Base-by-base conservation (phyloP, 2,888 invertebrate species). In the Laspeyria flexula region DNA sequence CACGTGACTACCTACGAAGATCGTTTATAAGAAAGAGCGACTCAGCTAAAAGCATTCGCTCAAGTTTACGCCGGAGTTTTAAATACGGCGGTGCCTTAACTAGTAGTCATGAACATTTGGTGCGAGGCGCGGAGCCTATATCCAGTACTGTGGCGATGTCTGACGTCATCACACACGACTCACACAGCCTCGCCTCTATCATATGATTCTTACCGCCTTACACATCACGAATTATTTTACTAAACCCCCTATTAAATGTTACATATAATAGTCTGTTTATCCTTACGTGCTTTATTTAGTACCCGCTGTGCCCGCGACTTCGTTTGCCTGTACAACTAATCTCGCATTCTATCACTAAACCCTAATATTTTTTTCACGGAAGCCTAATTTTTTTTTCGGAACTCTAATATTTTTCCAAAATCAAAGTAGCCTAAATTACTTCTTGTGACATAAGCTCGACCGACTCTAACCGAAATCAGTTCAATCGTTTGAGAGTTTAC, bases 41-140 rank as follows among this genome's bases (percentile, higher is more conserved):
- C 43, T 88, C 90, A 0, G 88, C 84, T 0, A 90, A 90, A 30
- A 86, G 81, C n/a, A 85, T 92, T 15, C 69, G 91, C 0, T 90
- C 90, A 10, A 88, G 91, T 66, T 71, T 91, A 18, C 78, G 91
- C 1, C 74, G 91, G 34, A 88, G 88, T 65, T 89, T 91, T 59
- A 83, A 85, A 52, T 86, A 93, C 66, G 79, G 94, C 75, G 79
- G 86, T 75, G 75, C 71, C 0, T 52, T 90, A 47, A 87, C 88
- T 0, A 88, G 85, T 1, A 94, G 94, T 64, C 93, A 94, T 37
- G 94, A 95, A 66, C 93, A 93, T 42, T 79, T 95, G 58, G 94
- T 95, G 3, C 90, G 94, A 18, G 93, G 93, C 0, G 94, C 92
- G 0, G 94, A 94, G 27, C 95, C 95, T 0, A 94, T 94, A n/a